phyloP scores from a whole-genome alignment of 2,888 invertebrate genomes.

The Marasmarcha lunaedactyla region DNA sequence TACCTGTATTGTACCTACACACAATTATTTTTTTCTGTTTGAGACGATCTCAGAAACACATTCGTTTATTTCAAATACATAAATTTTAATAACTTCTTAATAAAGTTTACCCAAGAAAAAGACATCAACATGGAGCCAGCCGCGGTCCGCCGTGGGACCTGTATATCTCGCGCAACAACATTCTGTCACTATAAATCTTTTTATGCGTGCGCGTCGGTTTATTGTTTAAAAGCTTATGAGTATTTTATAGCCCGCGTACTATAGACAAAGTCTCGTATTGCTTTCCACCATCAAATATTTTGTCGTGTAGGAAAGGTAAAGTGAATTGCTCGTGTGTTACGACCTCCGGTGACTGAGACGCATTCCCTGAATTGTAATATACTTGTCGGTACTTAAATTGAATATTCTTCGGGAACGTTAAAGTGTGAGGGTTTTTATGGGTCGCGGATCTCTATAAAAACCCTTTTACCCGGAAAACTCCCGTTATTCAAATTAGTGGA shows the following conservation, averaged over 20 bases:
- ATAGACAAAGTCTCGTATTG: background rate
- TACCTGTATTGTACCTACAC: no score
- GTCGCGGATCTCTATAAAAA: constrained; percentile 26
- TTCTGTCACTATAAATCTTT: background rate
- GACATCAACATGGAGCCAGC: background rate
- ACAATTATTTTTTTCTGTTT: no score
- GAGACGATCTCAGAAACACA: no score
- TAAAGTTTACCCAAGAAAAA: no score
- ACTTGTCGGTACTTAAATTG: no score
- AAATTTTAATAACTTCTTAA: no score
- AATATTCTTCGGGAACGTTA: no score
- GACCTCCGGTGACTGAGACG: background rate
- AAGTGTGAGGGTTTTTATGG: constrained; percentile 16
- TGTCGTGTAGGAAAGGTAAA: no score
- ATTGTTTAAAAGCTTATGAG: constrained; percentile 1
- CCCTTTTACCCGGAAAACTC: constrained; percentile 23
- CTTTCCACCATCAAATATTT: background rate
- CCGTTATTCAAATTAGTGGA: constrained; percentile 47
- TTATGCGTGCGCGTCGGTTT: background rate
- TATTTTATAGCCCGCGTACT: background rate
- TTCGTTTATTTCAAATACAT: no score
- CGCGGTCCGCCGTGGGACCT: background rate
- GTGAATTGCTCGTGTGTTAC: background rate
- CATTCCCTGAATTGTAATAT: no score
- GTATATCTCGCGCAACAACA: background rate